Base-by-base conservation (phyloP, 2,113 vertebrate species). In the Anguilla rostrata region DNA sequence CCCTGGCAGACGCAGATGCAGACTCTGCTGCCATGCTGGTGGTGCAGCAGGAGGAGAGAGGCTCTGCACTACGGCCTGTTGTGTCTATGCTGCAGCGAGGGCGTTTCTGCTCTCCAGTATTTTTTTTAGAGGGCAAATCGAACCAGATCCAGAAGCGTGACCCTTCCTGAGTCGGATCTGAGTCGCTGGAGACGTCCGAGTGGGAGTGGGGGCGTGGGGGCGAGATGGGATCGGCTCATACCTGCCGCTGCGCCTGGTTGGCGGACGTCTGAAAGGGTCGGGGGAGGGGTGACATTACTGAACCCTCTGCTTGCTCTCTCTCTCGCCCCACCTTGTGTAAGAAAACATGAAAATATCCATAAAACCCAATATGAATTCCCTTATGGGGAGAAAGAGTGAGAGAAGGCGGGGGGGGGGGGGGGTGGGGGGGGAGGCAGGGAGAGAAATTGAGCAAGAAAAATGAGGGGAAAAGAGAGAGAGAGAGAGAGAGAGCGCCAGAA, bases 401-500 rank as follows among this genome's bases (percentile, higher is more conserved):
- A 26, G 41, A 81, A 34, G 39, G 40, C 39, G 39, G 22, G 41
- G 46, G 80, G 20, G 40, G 22, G 41, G 11, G 39, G 26, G 16
- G 15, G 3, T 15, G 39, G 15, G 39, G 34, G 2, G 39, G 6
- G 5, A 80, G 78, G 15, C 5, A 80, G 78, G 20, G 18, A 40
- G 78, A 41, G 34, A 39, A 18, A 80, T 39, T 18, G 39, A 80
- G 29, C 0, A 16, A 41, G 39, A 39, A n/a, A 34, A 34, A 15
- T 4, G 79, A 43, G 9, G 22, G 81, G 26, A 22, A 29, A 39
- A 53, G 43, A 43, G 46, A 56, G 81, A 53, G 43, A 82, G 81
- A 53, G 81, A 75, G 49, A n/a, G 26, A 43, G 78, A 80, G 39
- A 41, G 40, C 9, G 34, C 15, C 57, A 71, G 39, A 84, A 91